Evolutionary conservation across 2,888 invertebrate species (phyloP), one percentile per base, ranked within the genome.

Genomic region (Orchestes rusci): DNA sequence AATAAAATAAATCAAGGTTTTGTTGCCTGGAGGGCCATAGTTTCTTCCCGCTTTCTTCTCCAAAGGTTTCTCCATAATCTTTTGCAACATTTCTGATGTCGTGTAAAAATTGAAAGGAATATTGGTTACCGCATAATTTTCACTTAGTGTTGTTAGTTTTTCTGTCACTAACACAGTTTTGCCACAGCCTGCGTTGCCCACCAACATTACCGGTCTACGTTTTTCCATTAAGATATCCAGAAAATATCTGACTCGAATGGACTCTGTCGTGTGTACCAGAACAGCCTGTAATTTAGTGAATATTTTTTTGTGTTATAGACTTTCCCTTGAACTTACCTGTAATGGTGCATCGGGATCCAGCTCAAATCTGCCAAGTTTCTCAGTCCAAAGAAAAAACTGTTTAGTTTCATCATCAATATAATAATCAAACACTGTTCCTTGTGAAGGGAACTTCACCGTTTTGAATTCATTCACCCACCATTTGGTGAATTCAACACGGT

Each of bases 401-500:
- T 93, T 93, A 0, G 86, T 84, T 68, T 94, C 94, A 30, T 79
- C 67, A 64, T 96, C 94, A 61, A 96, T 85, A 66, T 80, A 96
- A 65, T 85, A 96, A 71, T 96, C 95, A 63, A 96, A 96, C 4
- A 96, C 92, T 1, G 92, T 92, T 3, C 93, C 94, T 45, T 86
- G 85, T 39, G 80, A 56, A 2, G 96, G 95, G 67, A 94, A 95
- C 68, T 91, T 93, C 2, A 96, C 77, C 16, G 84, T 84, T 70
- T 96, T 96, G 68, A 95, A 96, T 68, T 96, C 96, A 62, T 90
- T 92, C 10, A 84, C 74, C 91, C 94, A 96, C 96, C 96, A 96
- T 73, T 95, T 95, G 31, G 92, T 89, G 66, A 94, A 96, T 67
- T 96, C 83, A 47, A 82, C 74, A 58, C 83, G 72, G 63, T 82